Conservation (phyloP, 2,113 vertebrate species). For the Myxocyprinus asiaticus region DNA sequence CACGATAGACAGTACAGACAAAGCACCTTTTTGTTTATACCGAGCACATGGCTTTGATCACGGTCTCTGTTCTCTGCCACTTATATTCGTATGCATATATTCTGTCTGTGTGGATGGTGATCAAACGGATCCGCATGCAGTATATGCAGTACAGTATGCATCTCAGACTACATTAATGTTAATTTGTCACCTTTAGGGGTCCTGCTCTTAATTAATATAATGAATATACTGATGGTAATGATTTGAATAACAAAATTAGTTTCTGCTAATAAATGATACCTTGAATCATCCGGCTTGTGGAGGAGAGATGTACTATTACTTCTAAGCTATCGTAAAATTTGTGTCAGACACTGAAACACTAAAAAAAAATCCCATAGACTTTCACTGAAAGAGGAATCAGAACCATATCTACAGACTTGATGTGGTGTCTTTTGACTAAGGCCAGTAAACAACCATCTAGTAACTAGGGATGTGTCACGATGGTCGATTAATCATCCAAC, state of each 20-base stretch:
- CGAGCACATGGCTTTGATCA: constrained; percentile 44
- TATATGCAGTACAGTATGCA: constrained; percentile 45
- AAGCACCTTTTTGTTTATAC: constrained; percentile 42
- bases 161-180: constrained; percentile 39
- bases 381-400: too few species aligned
- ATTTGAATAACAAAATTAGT: constrained; percentile 39
- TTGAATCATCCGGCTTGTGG: not conserved
- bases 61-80: constrained; percentile 14
- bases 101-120: constrained; percentile 43
- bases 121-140: constrained; percentile 38
- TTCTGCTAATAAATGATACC: too few species aligned
- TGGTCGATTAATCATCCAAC: too few species aligned
- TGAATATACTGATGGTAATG: constrained; percentile 42
- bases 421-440: too few species aligned
- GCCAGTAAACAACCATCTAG: too few species aligned
- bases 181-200: constrained; percentile 50
- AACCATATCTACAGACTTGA: too few species aligned
- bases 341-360: too few species aligned
- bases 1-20: constrained; percentile 53
- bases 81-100: constrained; percentile 48
- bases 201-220: constrained; percentile 53
- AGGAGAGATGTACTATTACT: not conserved
- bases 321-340: too few species aligned
- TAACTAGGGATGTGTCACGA: too few species aligned
- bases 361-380: too few species aligned